A percentile compares a stretch with the other conserved stretches of the same genome.
Conservation (phyloP, 2,888 invertebrate genomes). For the Romanomermis culicivorax region DNA sequence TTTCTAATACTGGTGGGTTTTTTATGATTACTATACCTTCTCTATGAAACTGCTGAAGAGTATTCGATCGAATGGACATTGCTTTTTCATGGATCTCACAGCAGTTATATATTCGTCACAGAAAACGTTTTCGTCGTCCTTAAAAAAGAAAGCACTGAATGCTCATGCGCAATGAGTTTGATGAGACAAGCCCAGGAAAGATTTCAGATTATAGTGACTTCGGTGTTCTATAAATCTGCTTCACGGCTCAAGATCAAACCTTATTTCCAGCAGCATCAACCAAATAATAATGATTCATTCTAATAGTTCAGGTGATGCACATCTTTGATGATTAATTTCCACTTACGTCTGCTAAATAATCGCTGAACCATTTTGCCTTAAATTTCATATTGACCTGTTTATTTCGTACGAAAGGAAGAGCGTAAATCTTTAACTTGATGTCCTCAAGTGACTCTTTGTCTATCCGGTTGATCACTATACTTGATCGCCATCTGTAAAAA, state of each 20-base stretch:
- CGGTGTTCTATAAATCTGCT: no score
- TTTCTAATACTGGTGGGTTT: neutral
- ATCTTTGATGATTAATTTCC: no score
- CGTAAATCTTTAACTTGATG: conserved; percentile 49
- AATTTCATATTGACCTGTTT: conserved; percentile 50
- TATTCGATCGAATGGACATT: neutral
- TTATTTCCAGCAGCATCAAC: no score
- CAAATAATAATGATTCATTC: no score
- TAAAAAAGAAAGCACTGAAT: no score
- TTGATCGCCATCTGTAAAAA: conserved; percentile 38
- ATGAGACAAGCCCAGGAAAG: no score
- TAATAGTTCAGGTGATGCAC: no score
- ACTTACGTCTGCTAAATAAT: conserved; percentile 45
- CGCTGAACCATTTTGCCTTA: conserved; percentile 56
- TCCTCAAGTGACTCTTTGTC: conserved; percentile 68
- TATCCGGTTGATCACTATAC: conserved; percentile 35
- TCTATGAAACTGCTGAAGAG: neutral
- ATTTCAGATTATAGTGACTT: no score
- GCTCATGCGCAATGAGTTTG: no score
- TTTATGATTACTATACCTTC: neutral
- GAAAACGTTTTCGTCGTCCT: neutral
- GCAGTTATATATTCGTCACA: neutral
- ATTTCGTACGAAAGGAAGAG: conserved; percentile 49
- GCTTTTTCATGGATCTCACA: neutral
- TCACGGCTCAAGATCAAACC: no score